Conservation (phyloP, 2,888 invertebrate species). For the Subacronicta megacephala region DNA sequence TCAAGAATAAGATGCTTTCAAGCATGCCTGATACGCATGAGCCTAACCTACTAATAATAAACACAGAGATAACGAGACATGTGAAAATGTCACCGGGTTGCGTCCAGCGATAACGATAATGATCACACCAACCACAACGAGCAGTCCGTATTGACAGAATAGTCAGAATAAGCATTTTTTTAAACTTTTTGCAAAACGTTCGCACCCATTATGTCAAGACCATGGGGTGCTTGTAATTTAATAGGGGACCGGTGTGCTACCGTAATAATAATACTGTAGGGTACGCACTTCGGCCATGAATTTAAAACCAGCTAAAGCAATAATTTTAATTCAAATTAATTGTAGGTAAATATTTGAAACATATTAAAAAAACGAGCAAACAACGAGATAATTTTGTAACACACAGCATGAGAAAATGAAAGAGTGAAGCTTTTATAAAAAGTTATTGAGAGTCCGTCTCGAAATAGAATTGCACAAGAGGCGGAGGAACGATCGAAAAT, state of each 20-base stretch:
- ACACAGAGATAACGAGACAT: conserved; percentile 67
- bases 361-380: not conserved
- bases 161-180: conserved; percentile 44
- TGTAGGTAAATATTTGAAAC: no score
- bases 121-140: conserved; percentile 47
- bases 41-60: conserved; percentile 43
- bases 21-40: conserved; percentile 50
- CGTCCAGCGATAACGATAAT: conserved; percentile 65
- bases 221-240: conserved; percentile 69
- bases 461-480: conserved; percentile 74
- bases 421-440: conserved; percentile 61
- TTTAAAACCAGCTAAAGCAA: conserved; percentile 34
- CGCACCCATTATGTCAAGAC: conserved; percentile 66
- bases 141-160: conserved; percentile 20
- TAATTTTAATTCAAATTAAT: conserved; percentile 1
- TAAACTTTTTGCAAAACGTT: conserved; percentile 54
- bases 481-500: conserved; percentile 74
- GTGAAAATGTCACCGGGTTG: conserved; percentile 69
- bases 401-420: conserved; percentile 32
- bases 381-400: conserved; percentile 4
- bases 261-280: conserved; percentile 70
- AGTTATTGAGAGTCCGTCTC: conserved; percentile 67
- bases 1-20: conserved; percentile 50
- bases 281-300: conserved; percentile 58
- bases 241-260: conserved; percentile 65